Evolutionary conservation across 2,888 invertebrate species (phyloP), one percentile per base, ranked within the genome.

Genomic region (Drosophila emarginata): DNA sequence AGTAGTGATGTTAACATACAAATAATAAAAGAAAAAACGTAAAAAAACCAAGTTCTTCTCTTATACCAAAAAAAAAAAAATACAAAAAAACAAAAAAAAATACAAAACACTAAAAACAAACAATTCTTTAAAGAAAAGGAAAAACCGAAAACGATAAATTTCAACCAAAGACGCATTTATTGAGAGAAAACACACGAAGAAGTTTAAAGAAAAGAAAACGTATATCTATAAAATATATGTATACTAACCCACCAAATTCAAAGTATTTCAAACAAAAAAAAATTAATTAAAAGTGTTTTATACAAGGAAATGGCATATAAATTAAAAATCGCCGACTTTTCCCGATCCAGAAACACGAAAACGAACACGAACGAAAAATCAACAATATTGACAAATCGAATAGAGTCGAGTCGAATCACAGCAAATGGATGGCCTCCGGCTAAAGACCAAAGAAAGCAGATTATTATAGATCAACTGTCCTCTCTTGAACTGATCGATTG

Each of bases 201-300:
- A 78, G 87, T 86, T 83, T 87, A 76, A 84, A 83, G 77, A 81
- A 54, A 36, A 36, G 54, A 32, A 54, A 54, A 71, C 74, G 74
- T 71, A 71, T 71, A 71, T 71, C 74, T 71, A 71, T 73, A 64
- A 64, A 86, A 78, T 88, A 86, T 83, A 83, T 86, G 86, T 86
- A 82, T 85, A 85, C 84, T 88, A 85, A 88, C 85, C 85, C 85
- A 85, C 85, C 85, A 85, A 85, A 84, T 87, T 88, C 89, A 88
- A 87, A 88, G 85, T 88, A 85, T 88, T 85, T 88, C 89, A 54
- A 54, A 54, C 9, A 5, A 14, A 23, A 54, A 62, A 62, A 39
- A 54, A 23, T 56, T 2, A 39, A 6, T 14, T 5, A 39, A 39
- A 39, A 21, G 21, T 45, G 54, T 54, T 32, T 32, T 54, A 54